phyloP scores from a whole-genome alignment of 2,888 invertebrate species.

The Stomorhina lunata region DNA sequence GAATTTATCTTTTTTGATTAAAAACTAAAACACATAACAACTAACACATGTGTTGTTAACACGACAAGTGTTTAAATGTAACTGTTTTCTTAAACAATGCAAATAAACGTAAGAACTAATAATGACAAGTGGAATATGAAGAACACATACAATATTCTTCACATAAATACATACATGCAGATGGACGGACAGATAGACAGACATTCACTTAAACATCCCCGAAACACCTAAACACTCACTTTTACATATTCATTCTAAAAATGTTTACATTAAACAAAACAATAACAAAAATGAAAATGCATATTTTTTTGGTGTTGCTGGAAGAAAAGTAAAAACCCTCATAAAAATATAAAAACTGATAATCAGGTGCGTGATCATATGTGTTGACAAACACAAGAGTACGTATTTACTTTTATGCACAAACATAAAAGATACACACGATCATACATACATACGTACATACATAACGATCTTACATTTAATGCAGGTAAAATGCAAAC shows the following conservation, averaged over 20 bases:
- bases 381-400: conserved; percentile 67
- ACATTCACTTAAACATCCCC: background rate
- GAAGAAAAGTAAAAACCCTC: conserved; percentile 31
- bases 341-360: conserved; percentile 63
- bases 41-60: conserved; percentile 51
- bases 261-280: conserved; percentile 25
- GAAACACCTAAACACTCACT: background rate
- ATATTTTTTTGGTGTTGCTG: background rate
- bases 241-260: conserved; percentile 1
- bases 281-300: conserved; percentile 34
- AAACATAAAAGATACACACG: background rate
- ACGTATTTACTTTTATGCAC: conserved; percentile 45
- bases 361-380: conserved; percentile 75
- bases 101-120: conserved; percentile 58
- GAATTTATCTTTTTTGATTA: background rate
- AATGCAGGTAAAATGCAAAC: conserved; percentile 45
- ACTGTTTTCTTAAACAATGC: conserved; percentile 57
- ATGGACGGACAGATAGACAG: too few relatives aligned
- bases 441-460: background rate
- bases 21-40: background rate
- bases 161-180: background rate
- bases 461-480: background rate
- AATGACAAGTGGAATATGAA: conserved; percentile 55
- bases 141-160: background rate
- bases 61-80: conserved; percentile 59